Evolutionary conservation across 2,113 vertebrate genomes (phyloP).

Genomic region (Calyptommatus sinebrachiatus): DNA sequence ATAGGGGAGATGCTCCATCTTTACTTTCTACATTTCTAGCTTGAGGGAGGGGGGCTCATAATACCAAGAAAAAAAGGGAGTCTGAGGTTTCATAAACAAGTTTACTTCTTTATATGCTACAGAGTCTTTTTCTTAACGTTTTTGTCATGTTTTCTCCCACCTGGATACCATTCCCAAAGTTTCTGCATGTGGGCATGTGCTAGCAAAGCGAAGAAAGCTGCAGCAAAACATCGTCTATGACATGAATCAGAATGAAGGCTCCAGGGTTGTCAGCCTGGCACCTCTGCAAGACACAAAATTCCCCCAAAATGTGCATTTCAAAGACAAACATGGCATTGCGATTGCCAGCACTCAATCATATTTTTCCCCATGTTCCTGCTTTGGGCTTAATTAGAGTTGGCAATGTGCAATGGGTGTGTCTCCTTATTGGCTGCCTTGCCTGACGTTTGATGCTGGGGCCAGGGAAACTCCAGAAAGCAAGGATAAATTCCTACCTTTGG

Average conservation of each 20-base stretch:
- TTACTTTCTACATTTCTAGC: too few relatives aligned
- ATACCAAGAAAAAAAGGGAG: too few relatives aligned
- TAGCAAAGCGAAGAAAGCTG: too few relatives aligned
- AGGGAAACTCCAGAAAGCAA: constrained; percentile 14
- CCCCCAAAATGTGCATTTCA: background rate
- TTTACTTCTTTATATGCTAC: too few relatives aligned
- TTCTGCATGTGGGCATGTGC: background rate
- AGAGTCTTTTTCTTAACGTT: background rate
- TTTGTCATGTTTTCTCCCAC: too few relatives aligned
- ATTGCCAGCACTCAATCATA: background rate
- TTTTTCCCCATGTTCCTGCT: background rate
- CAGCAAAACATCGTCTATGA: background rate
- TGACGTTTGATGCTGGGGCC: constrained; percentile 14
- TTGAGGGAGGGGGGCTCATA: too few relatives aligned
- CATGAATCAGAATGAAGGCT: background rate
- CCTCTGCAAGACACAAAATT: background rate
- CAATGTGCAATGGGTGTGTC: constrained; percentile 8
- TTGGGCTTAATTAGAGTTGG: constrained; percentile 6
- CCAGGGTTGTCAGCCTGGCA: constrained; percentile 22
- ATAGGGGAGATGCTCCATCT: too few relatives aligned
- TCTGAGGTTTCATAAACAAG: too few relatives aligned
- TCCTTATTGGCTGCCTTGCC: background rate
- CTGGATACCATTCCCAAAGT: background rate
- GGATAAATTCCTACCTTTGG: constrained; percentile 7
- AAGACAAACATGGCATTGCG: background rate